Conservation (phyloP, 92 coral and sea anemone genomes). For the Phenganax subtilis region DNA sequence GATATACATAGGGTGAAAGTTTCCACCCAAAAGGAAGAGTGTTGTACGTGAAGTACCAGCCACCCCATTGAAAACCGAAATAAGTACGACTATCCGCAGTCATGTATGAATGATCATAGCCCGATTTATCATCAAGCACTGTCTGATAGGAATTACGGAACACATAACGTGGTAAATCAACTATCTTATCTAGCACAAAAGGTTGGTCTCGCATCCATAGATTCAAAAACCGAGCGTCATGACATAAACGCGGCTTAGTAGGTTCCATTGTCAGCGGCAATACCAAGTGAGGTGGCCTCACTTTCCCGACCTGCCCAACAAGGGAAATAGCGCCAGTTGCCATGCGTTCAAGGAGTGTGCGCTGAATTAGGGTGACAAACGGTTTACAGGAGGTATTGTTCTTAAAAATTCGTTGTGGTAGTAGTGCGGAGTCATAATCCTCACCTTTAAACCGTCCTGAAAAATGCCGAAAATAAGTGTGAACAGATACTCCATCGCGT, state of each 20-base stretch:
- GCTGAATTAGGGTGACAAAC: no score
- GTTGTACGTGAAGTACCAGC: conserved; percentile 53
- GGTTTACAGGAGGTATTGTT: no score
- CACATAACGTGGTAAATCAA: conserved; percentile 39
- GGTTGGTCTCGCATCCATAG: conserved; percentile 44
- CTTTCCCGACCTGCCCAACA: conserved; percentile 22
- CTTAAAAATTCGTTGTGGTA: no score
- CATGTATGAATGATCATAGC: conserved; percentile 31
- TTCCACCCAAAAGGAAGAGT: conserved; percentile 66
- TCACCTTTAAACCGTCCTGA: no score
- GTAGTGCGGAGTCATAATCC: no score
- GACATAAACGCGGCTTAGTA: conserved; percentile 41
- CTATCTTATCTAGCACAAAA: not conserved
- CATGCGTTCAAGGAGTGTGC: no score
- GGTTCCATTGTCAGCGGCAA: conserved; percentile 52
- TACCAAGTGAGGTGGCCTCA: conserved; percentile 15
- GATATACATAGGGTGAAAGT: conserved; percentile 47
- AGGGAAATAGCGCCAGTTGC: conserved; percentile 17
- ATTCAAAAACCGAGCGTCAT: conserved; percentile 47
- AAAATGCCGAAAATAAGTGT: no score
- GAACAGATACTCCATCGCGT: no score
- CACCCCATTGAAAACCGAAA: conserved; percentile 58
- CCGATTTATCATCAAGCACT: conserved; percentile 40
- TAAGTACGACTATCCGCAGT: conserved; percentile 26
- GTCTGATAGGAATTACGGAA: conserved; percentile 30